phyloP scores from a whole-genome alignment of 1,140 invertebrate species.

The Pseudomyrmex pallidus region DNA sequence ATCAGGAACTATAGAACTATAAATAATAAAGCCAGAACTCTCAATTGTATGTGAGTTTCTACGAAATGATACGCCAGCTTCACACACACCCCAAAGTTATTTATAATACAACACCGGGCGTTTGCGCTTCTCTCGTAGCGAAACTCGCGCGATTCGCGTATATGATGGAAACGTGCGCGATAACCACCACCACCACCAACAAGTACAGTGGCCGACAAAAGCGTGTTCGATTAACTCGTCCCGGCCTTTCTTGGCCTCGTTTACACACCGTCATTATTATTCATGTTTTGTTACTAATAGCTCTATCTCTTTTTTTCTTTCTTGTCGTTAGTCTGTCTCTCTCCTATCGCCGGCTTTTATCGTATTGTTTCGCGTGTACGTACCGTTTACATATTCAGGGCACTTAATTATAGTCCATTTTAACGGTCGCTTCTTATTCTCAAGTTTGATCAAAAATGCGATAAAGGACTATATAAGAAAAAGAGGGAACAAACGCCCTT shows the following conservation, averaged over 20 bases:
- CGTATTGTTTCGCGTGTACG: neutral
- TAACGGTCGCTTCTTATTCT: conserved; percentile 25
- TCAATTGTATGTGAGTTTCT: too few relatives aligned
- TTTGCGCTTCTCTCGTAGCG: conserved; percentile 40
- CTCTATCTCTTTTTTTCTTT: neutral
- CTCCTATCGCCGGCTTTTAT: conserved; percentile 26
- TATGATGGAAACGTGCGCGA: conserved; percentile 68
- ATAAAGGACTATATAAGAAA: neutral
- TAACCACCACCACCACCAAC: conserved; percentile 47
- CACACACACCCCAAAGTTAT: too few relatives aligned
- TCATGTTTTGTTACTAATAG: conserved; percentile 49
- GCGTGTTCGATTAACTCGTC: conserved; percentile 43
- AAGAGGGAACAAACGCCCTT: neutral
- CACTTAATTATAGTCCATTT: conserved; percentile 20
- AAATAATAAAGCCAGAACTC: too few relatives aligned
- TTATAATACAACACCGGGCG: conserved; percentile 70
- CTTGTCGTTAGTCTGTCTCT: conserved; percentile 20
- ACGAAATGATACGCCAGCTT: too few relatives aligned
- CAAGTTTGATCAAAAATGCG: conserved; percentile 32
- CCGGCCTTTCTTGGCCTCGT: conserved; percentile 48
- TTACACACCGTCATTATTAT: conserved; percentile 53
- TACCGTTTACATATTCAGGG: conserved; percentile 14
- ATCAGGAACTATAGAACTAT: too few relatives aligned
- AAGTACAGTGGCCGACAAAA: conserved; percentile 60
- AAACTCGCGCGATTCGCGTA: conserved; percentile 64